These are phyloP conservation scores for Drosophila funebris DNA, from an alignment of 1,140 invertebrate species.

Conservation along the genomic window DNA sequence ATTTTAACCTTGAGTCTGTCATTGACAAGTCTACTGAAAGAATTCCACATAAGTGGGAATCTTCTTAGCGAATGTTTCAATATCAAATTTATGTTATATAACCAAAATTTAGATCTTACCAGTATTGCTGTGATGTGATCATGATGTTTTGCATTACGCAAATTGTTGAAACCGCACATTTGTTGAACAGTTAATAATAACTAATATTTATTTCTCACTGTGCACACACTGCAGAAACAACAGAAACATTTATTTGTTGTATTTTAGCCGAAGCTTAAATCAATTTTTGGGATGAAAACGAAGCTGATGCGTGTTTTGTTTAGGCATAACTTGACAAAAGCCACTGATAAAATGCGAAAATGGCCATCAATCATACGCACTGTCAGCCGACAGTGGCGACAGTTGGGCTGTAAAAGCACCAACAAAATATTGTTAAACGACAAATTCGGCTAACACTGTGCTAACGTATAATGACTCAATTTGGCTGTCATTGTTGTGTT, in stretches of 20 bases:
- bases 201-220: constrained; percentile 11
- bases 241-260: constrained; percentile 1
- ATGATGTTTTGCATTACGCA: constrained; percentile 61
- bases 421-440: constrained; percentile 24
- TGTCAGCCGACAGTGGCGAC: constrained; percentile 54
- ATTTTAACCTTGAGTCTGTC: not conserved
- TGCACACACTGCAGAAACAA: constrained; percentile 1
- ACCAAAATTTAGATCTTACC: constrained; percentile 48
- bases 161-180: constrained; percentile 1
- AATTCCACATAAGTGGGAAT: not conserved
- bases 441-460: constrained; percentile 63
- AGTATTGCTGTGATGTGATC: constrained; percentile 65
- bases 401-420: constrained; percentile 24
- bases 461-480: constrained; percentile 80
- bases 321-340: constrained; percentile 8
- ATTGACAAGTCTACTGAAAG: not conserved
- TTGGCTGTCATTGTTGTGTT: constrained; percentile 54
- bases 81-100: too few relatives aligned
- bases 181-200: not conserved
- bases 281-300: constrained; percentile 32
- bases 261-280: not conserved
- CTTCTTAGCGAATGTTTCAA: not conserved
- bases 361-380: constrained; percentile 68
- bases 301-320: constrained; percentile 46
- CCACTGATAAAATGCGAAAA: constrained; percentile 17